These are phyloP conservation scores for Toxostoma redivivum DNA, from an alignment of 2,113 vertebrate genomes.

Conservation along the genomic window DNA sequence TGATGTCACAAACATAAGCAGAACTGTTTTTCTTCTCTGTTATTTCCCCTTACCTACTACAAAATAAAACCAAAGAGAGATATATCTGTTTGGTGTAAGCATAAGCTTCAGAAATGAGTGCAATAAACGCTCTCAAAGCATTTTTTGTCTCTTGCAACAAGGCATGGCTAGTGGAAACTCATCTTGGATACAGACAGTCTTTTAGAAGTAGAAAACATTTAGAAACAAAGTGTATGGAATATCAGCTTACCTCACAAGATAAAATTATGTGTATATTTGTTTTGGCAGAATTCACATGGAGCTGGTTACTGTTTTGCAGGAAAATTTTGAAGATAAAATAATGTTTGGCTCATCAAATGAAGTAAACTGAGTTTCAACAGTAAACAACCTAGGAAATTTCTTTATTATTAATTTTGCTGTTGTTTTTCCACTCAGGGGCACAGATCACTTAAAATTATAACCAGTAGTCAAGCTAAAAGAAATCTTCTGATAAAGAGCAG, in stretches of 20 bases:
- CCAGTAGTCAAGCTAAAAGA: neutral
- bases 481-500: slow-evolving; percentile 1
- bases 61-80: neutral
- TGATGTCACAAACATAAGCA: neutral
- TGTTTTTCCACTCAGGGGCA: neutral
- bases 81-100: neutral
- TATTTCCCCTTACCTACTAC: neutral
- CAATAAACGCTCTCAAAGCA: neutral
- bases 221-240: neutral
- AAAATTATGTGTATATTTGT: slow-evolving; percentile 16
- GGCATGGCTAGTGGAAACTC: neutral
- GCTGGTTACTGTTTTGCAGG: neutral
- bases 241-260: neutral
- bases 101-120: neutral
- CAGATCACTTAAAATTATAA: slow-evolving; percentile 37
- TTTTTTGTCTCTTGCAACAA: neutral
- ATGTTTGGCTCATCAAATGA: slow-evolving; percentile 10
- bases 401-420: neutral
- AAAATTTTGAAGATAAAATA: neutral
- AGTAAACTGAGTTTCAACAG: neutral
- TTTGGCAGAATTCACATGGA: neutral
- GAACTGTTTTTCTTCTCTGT: neutral
- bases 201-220: neutral
- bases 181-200: neutral
- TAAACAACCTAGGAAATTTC: slow-evolving; percentile 7